These are phyloP conservation scores for Gephyroberyx darwinii DNA, from an alignment of 2,797 vertebrate species.

Conservation along the genomic window DNA sequence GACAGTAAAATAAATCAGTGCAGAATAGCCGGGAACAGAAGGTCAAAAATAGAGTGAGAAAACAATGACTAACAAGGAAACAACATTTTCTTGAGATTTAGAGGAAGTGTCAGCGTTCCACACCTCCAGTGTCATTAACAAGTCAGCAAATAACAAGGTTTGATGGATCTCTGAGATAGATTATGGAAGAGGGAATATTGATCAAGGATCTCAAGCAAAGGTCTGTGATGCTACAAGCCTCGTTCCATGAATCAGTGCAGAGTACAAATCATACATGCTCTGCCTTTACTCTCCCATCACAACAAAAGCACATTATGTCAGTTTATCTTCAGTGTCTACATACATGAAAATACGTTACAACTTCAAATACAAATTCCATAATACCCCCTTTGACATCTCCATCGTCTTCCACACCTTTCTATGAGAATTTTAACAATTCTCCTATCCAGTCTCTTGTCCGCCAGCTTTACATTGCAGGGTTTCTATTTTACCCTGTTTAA, in stretches of 20 bases:
- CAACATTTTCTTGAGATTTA: slow-evolving; percentile 69
- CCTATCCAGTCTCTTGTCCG: neutral
- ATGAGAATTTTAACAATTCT: neutral
- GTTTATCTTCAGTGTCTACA: neutral
- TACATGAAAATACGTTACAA: neutral
- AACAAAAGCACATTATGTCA: neutral
- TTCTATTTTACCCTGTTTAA: neutral
- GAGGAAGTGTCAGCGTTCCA: slow-evolving; percentile 64
- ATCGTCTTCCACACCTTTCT: neutral
- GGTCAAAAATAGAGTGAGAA: slow-evolving; percentile 79
- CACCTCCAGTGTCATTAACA: slow-evolving; percentile 68
- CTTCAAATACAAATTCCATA: neutral
- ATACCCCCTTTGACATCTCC: neutral
- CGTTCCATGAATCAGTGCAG: neutral
- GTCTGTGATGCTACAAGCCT: too few relatives aligned
- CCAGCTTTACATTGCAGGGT: neutral
- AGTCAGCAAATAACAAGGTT: slow-evolving; percentile 56
- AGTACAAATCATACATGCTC: neutral
- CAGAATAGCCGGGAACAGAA: slow-evolving; percentile 73
- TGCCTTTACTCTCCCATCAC: too few relatives aligned
- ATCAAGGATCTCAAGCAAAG: neutral
- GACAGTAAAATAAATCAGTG: slow-evolving; percentile 80
- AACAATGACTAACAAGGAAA: slow-evolving; percentile 76
- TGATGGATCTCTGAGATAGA: slow-evolving; percentile 54
- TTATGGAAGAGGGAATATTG: slow-evolving; percentile 27